Evolutionary conservation across 2,888 invertebrate species (phyloP).

Genomic region (Drosophila mulleri): DNA sequence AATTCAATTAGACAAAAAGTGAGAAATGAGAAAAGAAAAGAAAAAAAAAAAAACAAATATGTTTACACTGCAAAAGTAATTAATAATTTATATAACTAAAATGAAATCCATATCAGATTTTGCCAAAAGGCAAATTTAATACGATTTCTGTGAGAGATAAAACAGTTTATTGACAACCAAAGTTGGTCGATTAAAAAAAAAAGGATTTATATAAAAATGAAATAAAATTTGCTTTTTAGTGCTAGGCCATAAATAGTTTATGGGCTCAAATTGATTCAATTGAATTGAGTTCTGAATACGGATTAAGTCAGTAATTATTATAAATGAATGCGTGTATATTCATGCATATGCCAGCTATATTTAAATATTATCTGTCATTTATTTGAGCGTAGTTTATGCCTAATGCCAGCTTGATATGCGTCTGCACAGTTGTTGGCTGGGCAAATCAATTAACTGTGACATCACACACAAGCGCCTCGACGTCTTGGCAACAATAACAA

Average conservation of each 20-base stretch:
- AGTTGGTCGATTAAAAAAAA: not conserved
- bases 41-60: not conserved
- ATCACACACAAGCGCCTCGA: conserved; percentile 3
- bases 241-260: not conserved
- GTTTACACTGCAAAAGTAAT: not conserved
- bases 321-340: not conserved
- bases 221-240: not conserved
- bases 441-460: conserved; percentile 36
- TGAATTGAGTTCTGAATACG: not conserved
- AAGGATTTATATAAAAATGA: not conserved
- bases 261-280: not conserved
- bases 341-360: not conserved
- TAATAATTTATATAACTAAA: not conserved
- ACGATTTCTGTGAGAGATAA: not conserved
- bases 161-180: not conserved
- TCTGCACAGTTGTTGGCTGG: conserved; percentile 20
- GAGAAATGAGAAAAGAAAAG: too few relatives aligned
- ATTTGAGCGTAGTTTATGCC: not conserved
- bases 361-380: not conserved
- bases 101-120: not conserved
- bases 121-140: not conserved
- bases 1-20: conserved; percentile 12
- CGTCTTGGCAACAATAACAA: conserved; percentile 14
- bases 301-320: not conserved
- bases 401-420: conserved; percentile 26